Base-by-base conservation (phyloP, 2,797 vertebrate species). In the Tachyglossus aculeatus region DNA sequence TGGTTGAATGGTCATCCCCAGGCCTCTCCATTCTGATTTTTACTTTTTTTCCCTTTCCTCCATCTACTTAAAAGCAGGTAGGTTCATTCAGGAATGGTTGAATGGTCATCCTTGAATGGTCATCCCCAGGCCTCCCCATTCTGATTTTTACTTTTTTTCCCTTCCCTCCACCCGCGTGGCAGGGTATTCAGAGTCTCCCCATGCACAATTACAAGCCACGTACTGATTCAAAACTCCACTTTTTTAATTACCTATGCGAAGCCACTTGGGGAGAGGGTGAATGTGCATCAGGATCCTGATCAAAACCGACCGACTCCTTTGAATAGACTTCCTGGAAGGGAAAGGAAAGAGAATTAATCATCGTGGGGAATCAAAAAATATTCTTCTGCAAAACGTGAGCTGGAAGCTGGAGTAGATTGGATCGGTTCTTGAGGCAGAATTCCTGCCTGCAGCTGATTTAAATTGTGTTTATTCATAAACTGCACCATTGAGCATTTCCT, bases 381-480 rank as follows among this genome's bases (percentile, higher is more conserved):
- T n/a, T 62, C 12, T 56, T 74, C 47, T 40, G 47, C 50, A 62
- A 72, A 70, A 9, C 0, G 0, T 54, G 38, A 64, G 39, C 69
- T n/a, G 76, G 57, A 69, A n/a, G 9, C 21, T 58, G 14, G 18
- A 48, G 21, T 13, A 38, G 10, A 64, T 18, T 36, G 7, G n/a
- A 61, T 45, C 38, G 29, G 59, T 60, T 74, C 67, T 67, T 54
- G 37, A 71, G 71, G 75, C 51, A 83, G 69, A 83, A 72, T 64
- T 83, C 45, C 13, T 65, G 8, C 67, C 71, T 76, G 68, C 66
- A 69, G 14, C 22, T 52, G 65, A 47, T 63, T 77, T 64, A 64
- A 63, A 71, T 71, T 44, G 47, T 61, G 66, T 69, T 27, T 47
- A 21, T 19, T 3, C 39, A 21, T n/a, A 9, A 64, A 40, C 25